Evolutionary conservation across 92 coral and sea anemone genomes (phyloP), one percentile per base, ranked within the genome.

Genomic region (Porites lobata): DNA sequence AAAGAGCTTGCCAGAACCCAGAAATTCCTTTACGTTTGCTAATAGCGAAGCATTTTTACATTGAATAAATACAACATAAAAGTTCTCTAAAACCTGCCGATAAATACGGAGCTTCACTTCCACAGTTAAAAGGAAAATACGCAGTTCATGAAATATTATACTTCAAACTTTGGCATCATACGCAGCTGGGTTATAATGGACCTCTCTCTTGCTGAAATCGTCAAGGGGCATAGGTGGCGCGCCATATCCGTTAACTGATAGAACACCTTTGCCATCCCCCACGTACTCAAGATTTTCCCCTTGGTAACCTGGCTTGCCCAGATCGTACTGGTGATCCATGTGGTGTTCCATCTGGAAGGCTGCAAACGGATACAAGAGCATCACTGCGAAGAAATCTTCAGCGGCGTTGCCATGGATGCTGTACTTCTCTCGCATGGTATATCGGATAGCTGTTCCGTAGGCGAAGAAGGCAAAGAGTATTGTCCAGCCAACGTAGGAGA

Each of bases 401-500:
- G 79, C 72, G 70, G 78, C 63, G 50, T 87, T 90, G 1, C 93
- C 93, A 65, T 73, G 24, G 77, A 90, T 90, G 43, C 65, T 79
- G 78, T 24, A 56, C 69, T 58, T 78, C 15, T 77, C 80, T 10
- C 90, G 94, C 29, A 92, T 83, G 63, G 85, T 61, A 70, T 84
- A 85, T 11, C 98, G 95, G 52, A 94, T 90, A 22, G 94, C 92
- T n/a, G 93, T 89, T 61, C 91, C 84, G 65, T 95, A 95, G 63
- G 92, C 92, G 69, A 95, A 85, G 90, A 95, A 95, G 11, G 90
- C 96, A 9, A 91, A 81, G 76, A 92, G 82, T 7, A 94, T 52
- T 4, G 95, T 91, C 98, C 98, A 94, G 4, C 93, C 98, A 38
- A 95, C 89, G 84, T 95, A 90, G 73, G 94, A 93, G 18, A 95